Conservation (phyloP, 2,797 vertebrate species). For the Botia kubotai region DNA sequence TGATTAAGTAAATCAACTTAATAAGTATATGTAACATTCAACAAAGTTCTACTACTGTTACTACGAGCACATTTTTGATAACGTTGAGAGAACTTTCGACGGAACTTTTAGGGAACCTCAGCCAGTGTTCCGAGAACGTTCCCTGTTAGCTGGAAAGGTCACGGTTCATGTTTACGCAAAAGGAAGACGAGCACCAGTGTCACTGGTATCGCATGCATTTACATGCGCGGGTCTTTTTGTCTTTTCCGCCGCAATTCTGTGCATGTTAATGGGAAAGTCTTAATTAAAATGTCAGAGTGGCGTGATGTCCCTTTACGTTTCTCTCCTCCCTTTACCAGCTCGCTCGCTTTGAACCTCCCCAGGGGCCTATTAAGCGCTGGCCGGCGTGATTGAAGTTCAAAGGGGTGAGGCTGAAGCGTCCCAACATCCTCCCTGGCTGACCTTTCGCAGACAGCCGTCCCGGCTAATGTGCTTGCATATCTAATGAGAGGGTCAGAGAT, state of each 20-base stretch:
- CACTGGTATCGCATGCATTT: slow-evolving; percentile 70
- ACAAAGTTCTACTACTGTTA: too few relatives aligned
- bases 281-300: slow-evolving; percentile 88
- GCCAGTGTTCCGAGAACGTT: too few relatives aligned
- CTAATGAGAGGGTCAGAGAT: slow-evolving; percentile 80
- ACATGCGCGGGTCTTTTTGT: slow-evolving; percentile 63
- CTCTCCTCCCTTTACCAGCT: slow-evolving; percentile 65
- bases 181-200: neutral
- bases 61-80: too few relatives aligned
- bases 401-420: slow-evolving; percentile 80
- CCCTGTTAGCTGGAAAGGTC: neutral
- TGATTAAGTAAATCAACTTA: too few relatives aligned
- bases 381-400: slow-evolving; percentile 86
- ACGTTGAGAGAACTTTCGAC: too few relatives aligned
- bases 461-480: slow-evolving; percentile 82
- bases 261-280: slow-evolving; percentile 82
- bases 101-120: too few relatives aligned
- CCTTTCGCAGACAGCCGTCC: slow-evolving; percentile 84
- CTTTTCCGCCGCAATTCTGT: slow-evolving; percentile 66
- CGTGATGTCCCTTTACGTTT: slow-evolving; percentile 81
- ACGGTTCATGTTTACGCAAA: slow-evolving; percentile 39
- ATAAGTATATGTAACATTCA: too few relatives aligned
- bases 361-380: slow-evolving; percentile 82
- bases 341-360: slow-evolving; percentile 79
- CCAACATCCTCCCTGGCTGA: slow-evolving; percentile 81